These are phyloP conservation scores for Nanger granti DNA, from an alignment of 2,113 vertebrate species.

Conservation along the genomic window DNA sequence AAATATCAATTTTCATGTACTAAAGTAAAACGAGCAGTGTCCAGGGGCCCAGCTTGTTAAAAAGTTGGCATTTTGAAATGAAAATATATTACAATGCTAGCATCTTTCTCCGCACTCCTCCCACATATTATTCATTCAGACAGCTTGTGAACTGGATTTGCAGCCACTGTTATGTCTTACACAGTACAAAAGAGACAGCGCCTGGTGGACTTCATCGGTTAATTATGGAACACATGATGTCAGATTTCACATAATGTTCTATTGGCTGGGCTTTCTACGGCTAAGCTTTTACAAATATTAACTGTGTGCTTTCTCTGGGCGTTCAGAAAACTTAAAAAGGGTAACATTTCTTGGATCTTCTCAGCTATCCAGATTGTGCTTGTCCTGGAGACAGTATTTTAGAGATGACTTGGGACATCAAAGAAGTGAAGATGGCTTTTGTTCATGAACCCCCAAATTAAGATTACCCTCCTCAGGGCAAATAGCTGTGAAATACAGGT, in stretches of 20 bases:
- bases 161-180: constrained; percentile 15
- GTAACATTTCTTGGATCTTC: constrained; percentile 20
- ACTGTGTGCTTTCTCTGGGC: constrained; percentile 21
- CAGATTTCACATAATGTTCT: constrained; percentile 40
- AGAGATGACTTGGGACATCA: background rate
- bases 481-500: background rate
- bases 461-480: background rate
- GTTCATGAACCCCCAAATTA: background rate
- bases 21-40: constrained; percentile 40
- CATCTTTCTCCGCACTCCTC: constrained; percentile 40
- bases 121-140: constrained; percentile 55
- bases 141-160: constrained; percentile 46
- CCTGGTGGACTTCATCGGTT: constrained; percentile 39
- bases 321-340: background rate
- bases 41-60: constrained; percentile 39
- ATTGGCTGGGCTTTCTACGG: constrained; percentile 35
- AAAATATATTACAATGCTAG: constrained; percentile 61
- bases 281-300: constrained; percentile 32
- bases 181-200: background rate
- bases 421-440: constrained; percentile 9
- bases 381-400: constrained; percentile 19
- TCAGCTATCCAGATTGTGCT: background rate
- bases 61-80: constrained; percentile 57
- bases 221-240: constrained; percentile 26
- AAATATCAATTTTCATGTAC: constrained; percentile 62